Evolutionary conservation across 2,113 vertebrate species (phyloP).

Genomic region (Ranitomeya variabilis): DNA sequence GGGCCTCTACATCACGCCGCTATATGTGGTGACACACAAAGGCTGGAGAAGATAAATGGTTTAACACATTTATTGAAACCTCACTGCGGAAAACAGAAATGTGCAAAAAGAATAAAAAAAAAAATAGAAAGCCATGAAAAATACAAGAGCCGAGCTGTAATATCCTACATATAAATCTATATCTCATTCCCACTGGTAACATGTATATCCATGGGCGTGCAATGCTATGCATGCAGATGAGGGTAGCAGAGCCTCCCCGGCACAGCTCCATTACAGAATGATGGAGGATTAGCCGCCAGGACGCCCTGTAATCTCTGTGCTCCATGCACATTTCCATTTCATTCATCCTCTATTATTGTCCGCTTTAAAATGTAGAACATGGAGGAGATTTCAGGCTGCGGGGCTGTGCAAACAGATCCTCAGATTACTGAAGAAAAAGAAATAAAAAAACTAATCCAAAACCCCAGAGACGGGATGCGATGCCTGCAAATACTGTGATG

Average conservation of each 20-base stretch:
- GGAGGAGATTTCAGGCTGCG: not conserved
- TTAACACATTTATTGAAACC: too few species aligned
- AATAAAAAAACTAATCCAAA: not conserved
- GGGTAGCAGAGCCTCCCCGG: not conserved
- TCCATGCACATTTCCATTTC: slow-evolving; percentile 16
- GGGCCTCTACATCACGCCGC: too few species aligned
- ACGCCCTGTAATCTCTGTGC: slow-evolving; percentile 18
- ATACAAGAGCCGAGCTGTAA: too few species aligned
- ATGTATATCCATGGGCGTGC: not conserved
- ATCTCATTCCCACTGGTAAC: not conserved
- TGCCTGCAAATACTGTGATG: not conserved
- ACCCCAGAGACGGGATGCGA: slow-evolving; percentile 12
- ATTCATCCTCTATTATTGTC: slow-evolving; percentile 16
- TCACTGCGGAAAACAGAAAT: too few species aligned
- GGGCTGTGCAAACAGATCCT: not conserved
- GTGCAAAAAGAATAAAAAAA: too few species aligned
- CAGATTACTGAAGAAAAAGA: not conserved
- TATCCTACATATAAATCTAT: too few species aligned
- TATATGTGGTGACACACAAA: too few species aligned
- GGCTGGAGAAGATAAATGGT: too few species aligned
- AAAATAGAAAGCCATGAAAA: too few species aligned
- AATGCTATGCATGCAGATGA: not conserved
- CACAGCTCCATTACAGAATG: not conserved
- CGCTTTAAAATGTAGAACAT: slow-evolving; percentile 11
- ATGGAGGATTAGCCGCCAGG: slow-evolving; percentile 35